A percentile compares a stretch with the other conserved stretches of the same genome.
These are phyloP conservation scores for Coleophora flavipennella DNA, from an alignment of 2,888 invertebrate genomes.

Conservation along the genomic window DNA sequence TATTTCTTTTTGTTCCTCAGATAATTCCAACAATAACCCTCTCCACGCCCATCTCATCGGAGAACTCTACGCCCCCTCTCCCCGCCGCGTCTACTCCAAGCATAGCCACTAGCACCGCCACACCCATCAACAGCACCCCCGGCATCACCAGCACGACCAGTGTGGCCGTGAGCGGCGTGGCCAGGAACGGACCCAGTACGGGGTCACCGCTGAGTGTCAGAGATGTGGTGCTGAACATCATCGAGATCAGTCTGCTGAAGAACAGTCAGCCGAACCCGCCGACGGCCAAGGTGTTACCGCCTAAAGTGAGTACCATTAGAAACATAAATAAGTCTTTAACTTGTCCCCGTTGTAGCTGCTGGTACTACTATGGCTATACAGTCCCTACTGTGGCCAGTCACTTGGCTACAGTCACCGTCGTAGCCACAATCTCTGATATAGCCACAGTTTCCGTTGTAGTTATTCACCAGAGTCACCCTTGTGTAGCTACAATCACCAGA, in stretches of 20 bases:
- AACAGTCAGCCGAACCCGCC: constrained; percentile 66
- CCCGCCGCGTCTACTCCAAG: no score
- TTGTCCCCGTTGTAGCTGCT: no score
- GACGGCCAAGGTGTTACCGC: constrained; percentile 29
- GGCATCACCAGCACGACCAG: constrained; percentile 47
- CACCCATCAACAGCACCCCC: constrained; percentile 13
- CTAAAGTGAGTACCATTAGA: constrained; percentile 35
- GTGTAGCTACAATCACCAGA: no score
- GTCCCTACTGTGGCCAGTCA: no score
- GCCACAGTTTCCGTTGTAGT: no score
- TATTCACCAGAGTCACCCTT: no score
- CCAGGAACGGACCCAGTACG: constrained; percentile 30
- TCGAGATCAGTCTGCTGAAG: constrained; percentile 84
- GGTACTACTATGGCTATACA: no score
- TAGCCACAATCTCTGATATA: no score
- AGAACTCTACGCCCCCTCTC: no score
- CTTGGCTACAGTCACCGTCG: no score
- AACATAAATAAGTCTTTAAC: no score
- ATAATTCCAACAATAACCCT: constrained; percentile 10
- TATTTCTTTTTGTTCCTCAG: background rate
- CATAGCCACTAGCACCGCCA: no score
- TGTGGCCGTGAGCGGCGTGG: constrained; percentile 25
- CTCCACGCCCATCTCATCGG: constrained; percentile 17
- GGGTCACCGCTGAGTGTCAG: constrained; percentile 79
- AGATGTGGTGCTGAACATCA: constrained; percentile 87